Conservation (phyloP, 2,113 vertebrate species). For the Peromyscus maniculatus region DNA sequence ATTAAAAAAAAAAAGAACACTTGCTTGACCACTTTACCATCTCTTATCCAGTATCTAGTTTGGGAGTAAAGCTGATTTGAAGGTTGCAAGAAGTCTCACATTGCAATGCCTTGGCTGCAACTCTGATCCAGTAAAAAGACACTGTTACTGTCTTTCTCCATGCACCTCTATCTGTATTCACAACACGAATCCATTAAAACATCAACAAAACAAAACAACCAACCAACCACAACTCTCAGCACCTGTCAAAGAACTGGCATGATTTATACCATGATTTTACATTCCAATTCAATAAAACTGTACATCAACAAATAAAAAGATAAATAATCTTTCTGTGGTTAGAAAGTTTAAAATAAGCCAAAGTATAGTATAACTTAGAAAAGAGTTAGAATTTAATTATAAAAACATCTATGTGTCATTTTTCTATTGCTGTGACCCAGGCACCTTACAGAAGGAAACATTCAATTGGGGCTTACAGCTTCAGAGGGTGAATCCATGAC, state of each 20-base stretch:
- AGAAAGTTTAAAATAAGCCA: conserved; percentile 11
- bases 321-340: neutral
- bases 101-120: neutral
- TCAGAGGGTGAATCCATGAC: neutral
- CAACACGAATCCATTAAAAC: neutral
- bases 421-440: neutral
- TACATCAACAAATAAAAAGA: neutral
- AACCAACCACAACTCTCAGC: neutral
- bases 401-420: neutral
- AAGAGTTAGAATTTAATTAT: conserved; percentile 33
- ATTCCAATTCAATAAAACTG: neutral
- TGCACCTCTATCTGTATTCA: neutral
- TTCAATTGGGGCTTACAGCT: neutral
- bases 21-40: neutral
- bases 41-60: neutral
- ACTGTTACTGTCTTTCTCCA: neutral
- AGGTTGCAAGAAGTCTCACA: neutral
- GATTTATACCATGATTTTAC: neutral
- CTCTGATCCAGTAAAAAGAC: neutral
- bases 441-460: neutral
- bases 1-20: neutral
- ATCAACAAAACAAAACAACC: neutral
- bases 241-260: neutral
- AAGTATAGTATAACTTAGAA: conserved; percentile 48
- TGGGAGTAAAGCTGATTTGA: neutral